Conservation (phyloP, 2,888 invertebrate genomes). For the Patella pellucida region DNA sequence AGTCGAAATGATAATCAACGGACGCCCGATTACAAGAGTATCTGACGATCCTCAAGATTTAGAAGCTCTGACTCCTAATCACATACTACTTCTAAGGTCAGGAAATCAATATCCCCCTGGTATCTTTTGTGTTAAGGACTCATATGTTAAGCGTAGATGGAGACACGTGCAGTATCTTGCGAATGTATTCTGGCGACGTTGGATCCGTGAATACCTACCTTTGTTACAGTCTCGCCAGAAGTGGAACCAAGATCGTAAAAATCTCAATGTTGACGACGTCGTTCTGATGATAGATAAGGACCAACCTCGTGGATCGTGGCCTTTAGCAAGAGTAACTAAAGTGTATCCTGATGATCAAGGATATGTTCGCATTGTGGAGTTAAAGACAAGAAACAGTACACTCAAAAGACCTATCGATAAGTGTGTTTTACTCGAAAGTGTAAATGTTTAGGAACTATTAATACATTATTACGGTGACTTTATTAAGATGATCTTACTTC, state of each 20-base stretch:
- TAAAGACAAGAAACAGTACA: too few species aligned
- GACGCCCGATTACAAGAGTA: slow-evolving; percentile 25
- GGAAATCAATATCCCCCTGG: slow-evolving; percentile 28
- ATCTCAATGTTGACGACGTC: background rate
- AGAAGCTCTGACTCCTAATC: slow-evolving; percentile 30
- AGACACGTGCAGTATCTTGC: slow-evolving; percentile 37
- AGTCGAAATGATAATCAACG: slow-evolving; percentile 32
- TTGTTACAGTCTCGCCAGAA: slow-evolving; percentile 24
- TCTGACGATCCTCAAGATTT: slow-evolving; percentile 24
- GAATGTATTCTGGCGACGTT: slow-evolving; percentile 30
- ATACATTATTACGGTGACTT: too few species aligned
- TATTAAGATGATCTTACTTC: too few species aligned
- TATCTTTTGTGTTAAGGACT: slow-evolving; percentile 26
- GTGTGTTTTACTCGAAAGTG: too few species aligned
- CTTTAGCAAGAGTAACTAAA: slow-evolving; percentile 11
- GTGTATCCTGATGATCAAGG: too few species aligned
- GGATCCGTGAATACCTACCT: slow-evolving; percentile 27
- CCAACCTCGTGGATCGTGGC: background rate
- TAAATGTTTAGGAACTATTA: too few species aligned
- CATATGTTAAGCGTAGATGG: slow-evolving; percentile 33
- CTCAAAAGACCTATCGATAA: too few species aligned
- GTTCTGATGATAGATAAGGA: slow-evolving; percentile 9
- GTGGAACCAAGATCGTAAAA: slow-evolving; percentile 11
- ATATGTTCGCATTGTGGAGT: too few species aligned
- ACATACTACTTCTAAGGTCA: slow-evolving; percentile 22